Evolutionary conservation across 2,888 invertebrate species (phyloP).

Genomic region (Thereva nobilitata): DNA sequence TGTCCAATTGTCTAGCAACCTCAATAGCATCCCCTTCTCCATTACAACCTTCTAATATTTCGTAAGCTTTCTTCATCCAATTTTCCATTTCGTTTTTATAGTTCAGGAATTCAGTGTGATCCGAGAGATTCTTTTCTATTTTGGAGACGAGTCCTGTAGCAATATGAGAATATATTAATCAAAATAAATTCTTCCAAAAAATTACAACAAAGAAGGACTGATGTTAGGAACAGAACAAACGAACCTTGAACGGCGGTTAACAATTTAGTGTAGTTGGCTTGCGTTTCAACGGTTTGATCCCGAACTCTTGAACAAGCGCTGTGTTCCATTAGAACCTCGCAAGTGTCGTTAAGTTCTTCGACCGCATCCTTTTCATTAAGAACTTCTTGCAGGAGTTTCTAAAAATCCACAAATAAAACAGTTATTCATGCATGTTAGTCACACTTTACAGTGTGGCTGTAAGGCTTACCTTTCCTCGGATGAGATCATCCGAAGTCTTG

Average conservation of each 20-base stretch:
- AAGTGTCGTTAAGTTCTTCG: conserved; percentile 84
- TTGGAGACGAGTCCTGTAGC: conserved; percentile 70
- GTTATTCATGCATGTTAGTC: conserved; percentile 32
- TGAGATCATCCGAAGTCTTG: conserved; percentile 78
- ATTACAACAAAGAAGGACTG: not conserved
- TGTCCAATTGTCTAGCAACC: conserved; percentile 80
- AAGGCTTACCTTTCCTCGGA: conserved; percentile 69
- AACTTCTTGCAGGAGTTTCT: conserved; percentile 75
- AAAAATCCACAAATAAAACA: conserved; percentile 38
- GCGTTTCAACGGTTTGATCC: conserved; percentile 82
- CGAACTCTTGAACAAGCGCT: conserved; percentile 84
- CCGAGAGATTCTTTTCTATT: conserved; percentile 87
- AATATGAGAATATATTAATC: not conserved
- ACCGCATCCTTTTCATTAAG: conserved; percentile 74
- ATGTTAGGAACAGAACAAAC: not conserved
- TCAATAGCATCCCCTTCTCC: conserved; percentile 78
- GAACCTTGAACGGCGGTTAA: conserved; percentile 75
- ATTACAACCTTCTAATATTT: conserved; percentile 79
- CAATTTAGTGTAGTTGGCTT: conserved; percentile 79
- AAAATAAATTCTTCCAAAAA: not conserved
- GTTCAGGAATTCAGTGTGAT: conserved; percentile 88
- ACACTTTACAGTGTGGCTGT: not conserved
- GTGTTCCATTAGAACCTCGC: conserved; percentile 83
- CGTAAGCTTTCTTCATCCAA: conserved; percentile 82
- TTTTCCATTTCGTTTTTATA: conserved; percentile 80